Evolutionary conservation across 1,140 invertebrate genomes (phyloP).

Genomic region (Drosophila guanche): DNA sequence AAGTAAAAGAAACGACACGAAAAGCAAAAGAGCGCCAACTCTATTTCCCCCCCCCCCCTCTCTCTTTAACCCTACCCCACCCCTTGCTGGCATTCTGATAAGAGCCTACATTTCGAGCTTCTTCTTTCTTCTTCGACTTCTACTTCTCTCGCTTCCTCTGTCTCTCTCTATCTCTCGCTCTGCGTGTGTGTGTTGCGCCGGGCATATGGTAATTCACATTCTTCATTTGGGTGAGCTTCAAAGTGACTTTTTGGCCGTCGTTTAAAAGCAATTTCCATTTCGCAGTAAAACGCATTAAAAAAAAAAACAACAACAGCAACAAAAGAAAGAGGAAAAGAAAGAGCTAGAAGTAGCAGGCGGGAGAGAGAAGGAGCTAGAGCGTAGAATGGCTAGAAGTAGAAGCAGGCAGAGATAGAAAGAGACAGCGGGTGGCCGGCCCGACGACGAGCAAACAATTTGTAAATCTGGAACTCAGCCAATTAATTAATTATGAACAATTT

Average conservation of each 20-base stretch:
- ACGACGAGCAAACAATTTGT: slow-evolving; percentile 60
- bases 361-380: too few relatives aligned
- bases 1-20: slow-evolving; percentile 29
- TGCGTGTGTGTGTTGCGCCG: slow-evolving; percentile 13
- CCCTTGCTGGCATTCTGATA: not conserved
- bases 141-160: slow-evolving; percentile 12
- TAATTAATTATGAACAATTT: slow-evolving; percentile 82
- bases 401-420: not conserved
- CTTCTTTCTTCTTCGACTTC: slow-evolving; percentile 27
- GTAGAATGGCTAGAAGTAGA: too few relatives aligned
- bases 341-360: slow-evolving; percentile 12
- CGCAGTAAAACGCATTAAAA: slow-evolving; percentile 71
- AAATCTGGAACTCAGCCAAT: slow-evolving; percentile 81
- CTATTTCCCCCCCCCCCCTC: slow-evolving; percentile 12
- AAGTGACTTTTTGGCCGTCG: slow-evolving; percentile 41
- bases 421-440: slow-evolving; percentile 38
- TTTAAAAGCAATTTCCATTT: slow-evolving; percentile 73
- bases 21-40: slow-evolving; percentile 38
- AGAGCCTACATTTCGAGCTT: too few relatives aligned
- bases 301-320: slow-evolving; percentile 23
- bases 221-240: slow-evolving; percentile 33
- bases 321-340: slow-evolving; percentile 8
- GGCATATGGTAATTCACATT: slow-evolving; percentile 71
- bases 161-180: slow-evolving; percentile 16
- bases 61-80: slow-evolving; percentile 1